Evolutionary conservation across 2,888 invertebrate genomes (phyloP).

Genomic region (Eupithecia abbreviata): DNA sequence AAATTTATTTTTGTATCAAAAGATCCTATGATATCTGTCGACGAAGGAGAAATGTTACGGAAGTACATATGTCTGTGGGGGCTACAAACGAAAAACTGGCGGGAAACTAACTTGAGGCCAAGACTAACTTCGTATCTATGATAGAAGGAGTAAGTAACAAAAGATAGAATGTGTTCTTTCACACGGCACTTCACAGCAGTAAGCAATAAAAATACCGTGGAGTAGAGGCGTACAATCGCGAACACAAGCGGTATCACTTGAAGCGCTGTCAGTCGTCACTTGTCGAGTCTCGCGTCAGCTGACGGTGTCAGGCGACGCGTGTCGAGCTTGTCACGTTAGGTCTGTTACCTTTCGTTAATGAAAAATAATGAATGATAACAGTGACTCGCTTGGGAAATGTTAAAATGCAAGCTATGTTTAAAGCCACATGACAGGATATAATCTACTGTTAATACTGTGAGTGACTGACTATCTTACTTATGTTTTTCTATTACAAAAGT

Average conservation of each 20-base stretch:
- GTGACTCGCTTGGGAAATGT: neutral
- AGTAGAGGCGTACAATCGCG: constrained; percentile 27
- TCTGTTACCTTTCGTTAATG: neutral
- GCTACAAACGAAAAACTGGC: neutral
- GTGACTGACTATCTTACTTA: neutral
- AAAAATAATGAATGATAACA: neutral
- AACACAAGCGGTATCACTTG: constrained; percentile 39
- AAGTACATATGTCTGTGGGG: neutral
- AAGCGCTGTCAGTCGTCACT: constrained; percentile 30
- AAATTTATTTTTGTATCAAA: neutral
- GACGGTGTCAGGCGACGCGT: constrained; percentile 21
- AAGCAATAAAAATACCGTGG: constrained; percentile 17
- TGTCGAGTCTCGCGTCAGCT: constrained; percentile 37
- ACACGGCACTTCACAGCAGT: neutral
- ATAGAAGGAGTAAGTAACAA: neutral
- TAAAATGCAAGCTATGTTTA: neutral
- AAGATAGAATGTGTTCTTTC: neutral
- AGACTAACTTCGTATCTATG: neutral
- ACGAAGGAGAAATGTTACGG: neutral
- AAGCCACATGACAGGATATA: neutral
- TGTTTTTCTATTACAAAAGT: neutral
- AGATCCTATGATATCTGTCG: neutral
- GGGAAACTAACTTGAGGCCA: neutral
- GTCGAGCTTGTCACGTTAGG: neutral
- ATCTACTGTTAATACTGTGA: neutral